Evolutionary conservation across 1,140 invertebrate species (phyloP).

Genomic region (Calosoma granatense): DNA sequence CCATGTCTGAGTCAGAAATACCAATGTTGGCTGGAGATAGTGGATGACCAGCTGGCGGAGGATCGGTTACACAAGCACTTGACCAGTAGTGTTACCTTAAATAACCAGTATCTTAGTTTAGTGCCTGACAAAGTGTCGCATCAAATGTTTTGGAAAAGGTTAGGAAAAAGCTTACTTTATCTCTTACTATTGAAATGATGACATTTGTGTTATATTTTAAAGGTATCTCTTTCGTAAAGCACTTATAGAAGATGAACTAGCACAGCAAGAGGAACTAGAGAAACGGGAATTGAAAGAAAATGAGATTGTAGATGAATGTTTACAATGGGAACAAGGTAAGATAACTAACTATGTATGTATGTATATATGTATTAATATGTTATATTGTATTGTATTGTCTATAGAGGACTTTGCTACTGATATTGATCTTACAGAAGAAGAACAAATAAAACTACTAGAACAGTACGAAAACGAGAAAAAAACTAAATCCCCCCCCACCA

Average conservation of each 20-base stretch:
- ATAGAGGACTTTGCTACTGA: constrained; percentile 46
- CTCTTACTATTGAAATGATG: not conserved
- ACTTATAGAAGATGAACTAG: constrained; percentile 44
- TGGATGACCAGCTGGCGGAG: constrained; percentile 36
- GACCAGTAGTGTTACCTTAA: constrained; percentile 35
- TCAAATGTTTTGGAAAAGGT: constrained; percentile 48
- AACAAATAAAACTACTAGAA: constrained; percentile 45
- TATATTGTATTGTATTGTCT: constrained; percentile 15
- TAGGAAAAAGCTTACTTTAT: not conserved
- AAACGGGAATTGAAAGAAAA: constrained; percentile 30
- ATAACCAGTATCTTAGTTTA: constrained; percentile 40
- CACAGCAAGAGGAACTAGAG: constrained; percentile 33
- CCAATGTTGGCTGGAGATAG: constrained; percentile 38
- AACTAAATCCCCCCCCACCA: constrained; percentile 1
- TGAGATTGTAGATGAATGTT: constrained; percentile 22
- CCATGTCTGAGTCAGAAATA: constrained; percentile 30
- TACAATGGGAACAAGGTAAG: constrained; percentile 35
- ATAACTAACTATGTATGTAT: constrained; percentile 11
- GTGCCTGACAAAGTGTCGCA: constrained; percentile 43
- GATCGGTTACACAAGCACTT: constrained; percentile 36
- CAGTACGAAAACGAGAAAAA: constrained; percentile 42
- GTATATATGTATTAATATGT: constrained; percentile 1
- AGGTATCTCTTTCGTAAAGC: constrained; percentile 50
- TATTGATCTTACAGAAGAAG: constrained; percentile 47
- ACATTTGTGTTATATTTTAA: constrained; percentile 14